Percentiles rank a stretch among this genome's conserved stretches.
phyloP scores from a whole-genome alignment of 2,113 vertebrate genomes.

The Neofelis nebulosa region DNA sequence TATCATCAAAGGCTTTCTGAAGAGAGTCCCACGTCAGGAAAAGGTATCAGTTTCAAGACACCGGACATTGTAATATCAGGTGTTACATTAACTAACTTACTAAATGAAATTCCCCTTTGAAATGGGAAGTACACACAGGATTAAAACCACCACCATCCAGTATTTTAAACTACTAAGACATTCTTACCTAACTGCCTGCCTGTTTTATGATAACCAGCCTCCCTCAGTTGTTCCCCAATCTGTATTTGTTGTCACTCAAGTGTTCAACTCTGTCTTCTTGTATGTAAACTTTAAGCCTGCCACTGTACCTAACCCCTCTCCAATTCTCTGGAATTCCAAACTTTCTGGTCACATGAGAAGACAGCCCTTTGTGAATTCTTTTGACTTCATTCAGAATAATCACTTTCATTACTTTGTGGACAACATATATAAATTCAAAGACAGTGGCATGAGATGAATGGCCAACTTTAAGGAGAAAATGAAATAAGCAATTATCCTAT shows the following conservation, averaged over 20 bases:
- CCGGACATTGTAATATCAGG: neutral
- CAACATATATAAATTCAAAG: conserved; percentile 38
- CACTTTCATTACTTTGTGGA: conserved; percentile 6
- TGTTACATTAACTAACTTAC: neutral
- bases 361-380: neutral
- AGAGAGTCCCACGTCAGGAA: neutral
- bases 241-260: neutral
- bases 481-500: conserved; percentile 74
- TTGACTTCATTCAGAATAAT: conserved; percentile 38
- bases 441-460: conserved; percentile 54
- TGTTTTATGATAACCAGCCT: neutral
- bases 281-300: neutral
- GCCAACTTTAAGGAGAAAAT: conserved; percentile 65
- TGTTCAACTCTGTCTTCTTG: neutral
- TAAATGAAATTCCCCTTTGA: conserved; percentile 31
- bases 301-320: neutral
- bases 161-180: neutral
- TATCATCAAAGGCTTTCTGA: neutral
- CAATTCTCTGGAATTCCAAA: neutral
- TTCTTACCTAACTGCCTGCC: neutral
- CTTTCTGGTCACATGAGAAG: neutral
- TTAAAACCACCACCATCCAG: neutral
- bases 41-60: neutral
- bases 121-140: neutral
- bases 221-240: neutral